Evolutionary conservation across 2,888 invertebrate genomes (phyloP).

Genomic region (Gortyna flavago): DNA sequence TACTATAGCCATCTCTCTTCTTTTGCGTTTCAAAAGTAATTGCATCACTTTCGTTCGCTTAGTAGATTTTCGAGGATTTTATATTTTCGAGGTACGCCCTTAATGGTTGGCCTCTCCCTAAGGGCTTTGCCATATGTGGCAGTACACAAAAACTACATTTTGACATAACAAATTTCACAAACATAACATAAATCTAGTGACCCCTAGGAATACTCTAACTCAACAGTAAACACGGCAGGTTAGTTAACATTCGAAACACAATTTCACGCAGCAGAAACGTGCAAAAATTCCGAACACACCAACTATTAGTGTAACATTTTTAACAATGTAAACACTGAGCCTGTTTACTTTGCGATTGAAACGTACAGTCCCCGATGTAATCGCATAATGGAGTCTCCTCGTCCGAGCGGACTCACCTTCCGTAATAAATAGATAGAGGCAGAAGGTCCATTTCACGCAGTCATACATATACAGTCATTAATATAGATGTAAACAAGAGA

Average conservation of each 20-base stretch:
- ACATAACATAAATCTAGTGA: not conserved
- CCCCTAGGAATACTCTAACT: not conserved
- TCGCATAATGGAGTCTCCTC: conserved; percentile 67
- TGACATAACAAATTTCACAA: not conserved
- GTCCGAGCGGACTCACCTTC: conserved; percentile 40
- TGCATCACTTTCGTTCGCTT: no score
- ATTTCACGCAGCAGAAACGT: not conserved
- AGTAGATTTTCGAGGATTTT: no score
- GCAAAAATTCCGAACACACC: conserved; percentile 5
- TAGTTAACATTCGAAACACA: conserved; percentile 20
- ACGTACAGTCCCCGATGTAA: conserved; percentile 60
- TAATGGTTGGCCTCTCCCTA: not conserved
- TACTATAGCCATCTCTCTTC: no score
- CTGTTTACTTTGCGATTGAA: conserved; percentile 55
- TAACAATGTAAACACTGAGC: conserved; percentile 47
- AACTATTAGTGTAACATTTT: conserved; percentile 49
- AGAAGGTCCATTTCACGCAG: conserved; percentile 20
- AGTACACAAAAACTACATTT: not conserved
- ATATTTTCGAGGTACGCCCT: no score
- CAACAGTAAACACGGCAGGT: not conserved
- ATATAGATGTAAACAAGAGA: not conserved
- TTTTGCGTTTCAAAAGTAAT: no score
- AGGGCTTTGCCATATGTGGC: not conserved
- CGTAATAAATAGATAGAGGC: not conserved
- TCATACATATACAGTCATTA: not conserved